These are phyloP conservation scores for Hydropsyche tenuis DNA, from an alignment of 1,140 invertebrate species.

Conservation along the genomic window DNA sequence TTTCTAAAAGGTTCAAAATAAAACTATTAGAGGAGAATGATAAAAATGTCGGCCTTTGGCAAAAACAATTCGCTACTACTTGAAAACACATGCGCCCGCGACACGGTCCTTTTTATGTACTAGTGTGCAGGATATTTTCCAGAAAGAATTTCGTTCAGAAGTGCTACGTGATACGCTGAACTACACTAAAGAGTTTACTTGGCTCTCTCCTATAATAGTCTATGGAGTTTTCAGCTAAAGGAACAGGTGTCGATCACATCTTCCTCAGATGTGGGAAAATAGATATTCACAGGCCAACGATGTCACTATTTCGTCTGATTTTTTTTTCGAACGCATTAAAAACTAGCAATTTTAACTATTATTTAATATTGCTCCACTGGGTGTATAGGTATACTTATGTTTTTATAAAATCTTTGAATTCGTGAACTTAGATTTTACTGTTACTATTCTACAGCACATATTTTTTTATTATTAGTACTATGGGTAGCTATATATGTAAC, in stretches of 20 bases:
- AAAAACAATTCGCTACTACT: slow-evolving; percentile 14
- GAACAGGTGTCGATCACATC: slow-evolving; percentile 39
- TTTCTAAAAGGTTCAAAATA: not conserved
- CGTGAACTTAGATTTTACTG: too few species aligned
- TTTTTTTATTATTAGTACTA: too few species aligned
- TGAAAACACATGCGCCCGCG: slow-evolving; percentile 24
- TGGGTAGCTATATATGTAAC: too few species aligned
- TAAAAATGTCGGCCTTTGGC: slow-evolving; percentile 2
- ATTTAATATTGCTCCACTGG: too few species aligned
- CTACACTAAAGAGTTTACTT: slow-evolving; percentile 38
- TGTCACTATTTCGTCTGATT: too few species aligned
- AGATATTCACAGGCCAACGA: too few species aligned
- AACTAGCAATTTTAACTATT: too few species aligned
- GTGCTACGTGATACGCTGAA: slow-evolving; percentile 37
- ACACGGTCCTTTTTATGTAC: slow-evolving; percentile 18
- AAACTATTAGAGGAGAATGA: not conserved
- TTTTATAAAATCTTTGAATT: too few species aligned
- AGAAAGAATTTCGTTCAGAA: slow-evolving; percentile 32
- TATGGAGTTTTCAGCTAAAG: slow-evolving; percentile 19
- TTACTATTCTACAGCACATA: too few species aligned
- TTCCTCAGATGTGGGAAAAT: slow-evolving; percentile 6
- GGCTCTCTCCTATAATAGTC: slow-evolving; percentile 35
- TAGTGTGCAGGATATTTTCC: slow-evolving; percentile 16
- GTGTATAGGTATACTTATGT: too few species aligned
- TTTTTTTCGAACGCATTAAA: too few species aligned